Conservation (phyloP, 2,888 invertebrate species). For the Automeris io region DNA sequence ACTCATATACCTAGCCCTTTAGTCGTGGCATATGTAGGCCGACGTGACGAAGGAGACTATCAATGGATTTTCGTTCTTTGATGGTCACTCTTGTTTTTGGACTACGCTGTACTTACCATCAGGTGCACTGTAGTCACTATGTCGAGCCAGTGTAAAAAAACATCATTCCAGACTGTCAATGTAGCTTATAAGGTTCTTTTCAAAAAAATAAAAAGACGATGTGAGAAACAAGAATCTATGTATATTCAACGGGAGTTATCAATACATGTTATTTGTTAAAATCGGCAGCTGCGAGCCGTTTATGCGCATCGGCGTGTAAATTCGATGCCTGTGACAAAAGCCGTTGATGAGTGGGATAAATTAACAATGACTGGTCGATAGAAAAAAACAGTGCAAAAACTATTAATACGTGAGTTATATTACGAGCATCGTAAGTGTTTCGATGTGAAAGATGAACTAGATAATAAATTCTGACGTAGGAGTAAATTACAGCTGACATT, state of each 20-base stretch:
- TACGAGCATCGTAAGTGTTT: slow-evolving; percentile 5
- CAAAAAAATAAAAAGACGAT: slow-evolving; percentile 10
- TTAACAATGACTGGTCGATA: slow-evolving; percentile 28
- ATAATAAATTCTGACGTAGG: not conserved
- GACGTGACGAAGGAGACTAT: too few relatives aligned
- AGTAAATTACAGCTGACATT: not conserved
- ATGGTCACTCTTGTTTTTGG: too few relatives aligned
- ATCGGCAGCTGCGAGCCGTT: slow-evolving; percentile 56
- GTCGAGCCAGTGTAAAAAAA: too few relatives aligned
- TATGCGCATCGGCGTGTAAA: slow-evolving; percentile 51
- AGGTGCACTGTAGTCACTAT: too few relatives aligned
- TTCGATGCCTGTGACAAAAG: slow-evolving; percentile 52
- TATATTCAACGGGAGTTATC: slow-evolving; percentile 42
- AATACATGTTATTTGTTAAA: slow-evolving; percentile 51
- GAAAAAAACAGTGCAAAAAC: slow-evolving; percentile 11
- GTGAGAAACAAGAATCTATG: slow-evolving; percentile 23
- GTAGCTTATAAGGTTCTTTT: slow-evolving; percentile 4
- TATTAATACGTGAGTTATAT: slow-evolving; percentile 8
- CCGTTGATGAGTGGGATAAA: slow-evolving; percentile 61
- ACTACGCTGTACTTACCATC: too few relatives aligned
- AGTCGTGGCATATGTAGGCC: too few relatives aligned
- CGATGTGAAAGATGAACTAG: not conserved
- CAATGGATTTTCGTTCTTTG: too few relatives aligned
- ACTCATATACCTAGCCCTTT: too few relatives aligned
- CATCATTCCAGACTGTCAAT: not conserved